These are phyloP conservation scores for Chelmon rostratus DNA, from an alignment of 2,797 vertebrate genomes.

Conservation along the genomic window DNA sequence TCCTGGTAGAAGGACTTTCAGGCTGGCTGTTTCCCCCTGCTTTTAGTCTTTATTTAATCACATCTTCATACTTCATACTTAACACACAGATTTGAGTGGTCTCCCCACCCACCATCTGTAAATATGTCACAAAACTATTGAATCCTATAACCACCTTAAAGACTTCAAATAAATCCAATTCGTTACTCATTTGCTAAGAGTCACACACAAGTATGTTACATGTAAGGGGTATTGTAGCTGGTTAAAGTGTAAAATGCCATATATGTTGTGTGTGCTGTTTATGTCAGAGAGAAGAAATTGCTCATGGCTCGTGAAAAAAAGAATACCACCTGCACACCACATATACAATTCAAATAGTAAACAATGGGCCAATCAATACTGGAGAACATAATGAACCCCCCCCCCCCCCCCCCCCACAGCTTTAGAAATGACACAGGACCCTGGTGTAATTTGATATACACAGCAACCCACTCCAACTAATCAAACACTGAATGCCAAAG, in stretches of 20 bases:
- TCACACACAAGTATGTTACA: neutral
- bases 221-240: neutral
- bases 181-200: neutral
- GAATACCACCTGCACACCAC: slow-evolving; percentile 35
- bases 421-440: slow-evolving; percentile 19
- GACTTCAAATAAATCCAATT: neutral
- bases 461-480: slow-evolving; percentile 40
- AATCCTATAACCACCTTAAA: neutral
- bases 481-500: slow-evolving; percentile 31
- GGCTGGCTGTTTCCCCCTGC: too few relatives aligned
- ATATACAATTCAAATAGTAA: slow-evolving; percentile 39
- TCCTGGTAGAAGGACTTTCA: too few relatives aligned
- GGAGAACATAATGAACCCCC: slow-evolving; percentile 35
- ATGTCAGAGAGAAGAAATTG: slow-evolving; percentile 21
- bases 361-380: slow-evolving; percentile 44
- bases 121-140: neutral
- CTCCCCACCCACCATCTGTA: too few relatives aligned
- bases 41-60: too few relatives aligned
- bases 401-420: slow-evolving; percentile 17
- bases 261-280: neutral
- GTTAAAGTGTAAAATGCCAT: neutral
- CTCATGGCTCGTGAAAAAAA: slow-evolving; percentile 12
- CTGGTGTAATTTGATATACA: slow-evolving; percentile 47
- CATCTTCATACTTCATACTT: neutral
- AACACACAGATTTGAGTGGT: neutral